These are phyloP conservation scores for Tetraneura akinire DNA, from an alignment of 1,140 invertebrate species.

Conservation along the genomic window DNA sequence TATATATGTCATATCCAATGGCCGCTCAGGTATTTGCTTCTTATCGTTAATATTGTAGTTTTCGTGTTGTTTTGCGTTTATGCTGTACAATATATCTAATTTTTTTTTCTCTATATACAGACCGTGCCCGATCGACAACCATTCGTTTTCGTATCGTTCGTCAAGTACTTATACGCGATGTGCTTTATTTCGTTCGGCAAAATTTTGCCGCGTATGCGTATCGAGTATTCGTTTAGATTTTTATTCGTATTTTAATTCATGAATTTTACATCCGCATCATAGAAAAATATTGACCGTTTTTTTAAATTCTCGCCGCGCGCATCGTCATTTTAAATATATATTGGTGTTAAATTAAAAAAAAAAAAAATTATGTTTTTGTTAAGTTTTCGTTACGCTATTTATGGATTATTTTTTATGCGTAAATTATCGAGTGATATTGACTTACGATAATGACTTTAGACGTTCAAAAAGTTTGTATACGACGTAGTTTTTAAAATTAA, in stretches of 20 bases:
- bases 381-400: background rate
- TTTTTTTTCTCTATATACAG: too few species aligned
- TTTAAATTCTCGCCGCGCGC: background rate
- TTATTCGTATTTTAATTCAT: background rate
- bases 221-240: background rate
- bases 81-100: background rate
- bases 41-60: constrained; percentile 28
- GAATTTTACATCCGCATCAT: background rate
- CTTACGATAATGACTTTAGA: background rate
- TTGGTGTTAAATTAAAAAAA: background rate
- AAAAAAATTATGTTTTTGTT: background rate
- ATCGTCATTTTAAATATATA: too few species aligned
- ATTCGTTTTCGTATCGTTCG: constrained; percentile 4
- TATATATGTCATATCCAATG: background rate
- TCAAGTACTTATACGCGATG: background rate
- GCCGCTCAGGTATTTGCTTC: constrained; percentile 19
- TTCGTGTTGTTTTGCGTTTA: constrained; percentile 11
- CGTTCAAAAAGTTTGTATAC: background rate
- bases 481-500: background rate
- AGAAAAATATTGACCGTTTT: background rate
- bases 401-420: background rate
- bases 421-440: background rate
- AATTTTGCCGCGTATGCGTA: background rate
- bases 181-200: background rate
- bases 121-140: background rate